Base-by-base conservation (phyloP, 1,140 invertebrate genomes). In the Drosophila teissieri region DNA sequence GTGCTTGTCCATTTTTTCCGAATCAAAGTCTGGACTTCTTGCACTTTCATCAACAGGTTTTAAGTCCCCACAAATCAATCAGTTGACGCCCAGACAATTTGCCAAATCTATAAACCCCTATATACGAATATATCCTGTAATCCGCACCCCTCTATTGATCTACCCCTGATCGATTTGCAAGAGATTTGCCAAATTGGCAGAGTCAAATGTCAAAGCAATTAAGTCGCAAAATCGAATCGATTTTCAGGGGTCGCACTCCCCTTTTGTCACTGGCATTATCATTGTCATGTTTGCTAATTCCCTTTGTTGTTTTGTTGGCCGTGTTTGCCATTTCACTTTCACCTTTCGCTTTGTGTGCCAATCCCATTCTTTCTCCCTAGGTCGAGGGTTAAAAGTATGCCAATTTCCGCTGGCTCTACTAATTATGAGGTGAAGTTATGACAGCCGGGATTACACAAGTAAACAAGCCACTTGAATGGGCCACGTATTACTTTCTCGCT, bases 221-320 rank as follows among this genome's bases (percentile, higher is more conserved):
- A 88, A 79, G 78, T 86, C 81, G 73, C 81, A 69, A 78, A 85
- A 74, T 85, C 73, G 51, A 73, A 53, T 63, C 74, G 46, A 78
- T 63, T 81, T 57, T 52, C 36, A 57, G 83, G 74, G 76, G 65
- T 46, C 44, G 44, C 53, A 49, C 3, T 67, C 24, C 67, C 45
- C 76, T 48, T 62, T 65, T 86, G 68, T 73, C 61, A 76, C 73
- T 51, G 73, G 52, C 68, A 83, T 83, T 88, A 76, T 76, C 84
- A 82, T 65, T 88, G 83, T 88, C 84, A 88, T 88, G 83, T 89
- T 88, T 88, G 83, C 84, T 88, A 88, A 88, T 88, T 83, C 84
- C 83, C 48, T 63, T 89, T 88, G 75, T 86, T 84, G 82, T 75
- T 79, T 60, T 61, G 27, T 31, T 31, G 31, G 31, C 60, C 74